Percentiles rank a stretch among this genome's conserved stretches.
Evolutionary conservation across 1,140 invertebrate genomes (phyloP).

Genomic region (Dendroctonus ponderosae): DNA sequence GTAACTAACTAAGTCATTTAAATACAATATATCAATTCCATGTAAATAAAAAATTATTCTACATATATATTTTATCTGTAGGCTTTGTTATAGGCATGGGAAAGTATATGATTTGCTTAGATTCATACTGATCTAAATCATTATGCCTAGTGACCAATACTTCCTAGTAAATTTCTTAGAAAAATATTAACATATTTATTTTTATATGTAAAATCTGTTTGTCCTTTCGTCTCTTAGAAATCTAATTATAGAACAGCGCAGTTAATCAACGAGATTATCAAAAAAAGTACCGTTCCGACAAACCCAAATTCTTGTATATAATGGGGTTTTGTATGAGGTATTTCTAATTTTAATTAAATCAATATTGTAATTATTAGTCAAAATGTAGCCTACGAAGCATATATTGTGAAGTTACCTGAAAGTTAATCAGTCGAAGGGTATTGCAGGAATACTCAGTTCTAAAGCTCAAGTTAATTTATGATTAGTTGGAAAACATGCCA

Average conservation of each 20-base stretch:
- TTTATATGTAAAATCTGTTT: no score
- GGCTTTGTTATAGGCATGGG: no score
- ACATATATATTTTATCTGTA: no score
- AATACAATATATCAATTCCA: conserved; percentile 8
- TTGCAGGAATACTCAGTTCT: conserved; percentile 30
- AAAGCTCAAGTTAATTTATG: conserved; percentile 27
- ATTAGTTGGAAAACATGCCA: conserved; percentile 15
- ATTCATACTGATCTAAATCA: no score
- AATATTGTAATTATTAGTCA: conserved; percentile 6
- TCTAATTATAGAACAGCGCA: background rate
- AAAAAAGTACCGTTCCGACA: conserved; percentile 15
- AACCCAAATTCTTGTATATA: conserved; percentile 29
- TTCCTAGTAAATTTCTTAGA: background rate
- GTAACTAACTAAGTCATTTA: conserved; percentile 25
- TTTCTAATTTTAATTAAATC: conserved; percentile 12
- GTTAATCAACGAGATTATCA: conserved; percentile 29
- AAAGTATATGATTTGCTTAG: no score
- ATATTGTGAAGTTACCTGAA: conserved; percentile 35
- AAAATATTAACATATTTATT: no score
- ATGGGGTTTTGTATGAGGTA: conserved; percentile 16
- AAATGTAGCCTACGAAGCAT: conserved; percentile 24
- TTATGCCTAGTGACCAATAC: no score
- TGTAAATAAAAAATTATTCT: conserved; percentile 1
- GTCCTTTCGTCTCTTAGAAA: background rate
- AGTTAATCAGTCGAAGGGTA: conserved; percentile 18